phyloP scores from a whole-genome alignment of 2,113 vertebrate species.

The Hydrochoerus hydrochaeris region DNA sequence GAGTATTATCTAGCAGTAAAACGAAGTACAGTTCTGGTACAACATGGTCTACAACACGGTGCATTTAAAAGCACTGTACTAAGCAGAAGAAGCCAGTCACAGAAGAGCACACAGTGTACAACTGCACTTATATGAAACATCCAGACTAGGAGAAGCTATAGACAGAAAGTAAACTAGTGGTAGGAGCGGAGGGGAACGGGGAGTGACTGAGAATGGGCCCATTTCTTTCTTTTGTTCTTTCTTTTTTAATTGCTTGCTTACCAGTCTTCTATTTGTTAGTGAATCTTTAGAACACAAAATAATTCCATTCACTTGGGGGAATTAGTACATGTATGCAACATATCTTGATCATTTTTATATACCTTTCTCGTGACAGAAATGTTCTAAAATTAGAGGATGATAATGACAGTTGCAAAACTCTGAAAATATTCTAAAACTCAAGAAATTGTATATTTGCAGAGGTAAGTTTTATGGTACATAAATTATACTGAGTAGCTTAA shows the following conservation, averaged over 20 bases:
- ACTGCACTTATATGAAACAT: accelerated
- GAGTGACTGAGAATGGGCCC: background rate
- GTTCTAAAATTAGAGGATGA: background rate
- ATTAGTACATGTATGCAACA: background rate
- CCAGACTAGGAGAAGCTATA: background rate
- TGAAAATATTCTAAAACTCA: background rate
- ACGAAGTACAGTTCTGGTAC: background rate
- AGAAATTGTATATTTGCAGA: background rate
- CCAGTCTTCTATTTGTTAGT: background rate
- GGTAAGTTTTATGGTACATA: background rate
- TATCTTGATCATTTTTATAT: background rate
- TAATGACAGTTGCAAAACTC: background rate
- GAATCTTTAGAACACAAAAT: background rate
- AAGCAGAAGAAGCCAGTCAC: background rate
- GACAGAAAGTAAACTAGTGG: background rate
- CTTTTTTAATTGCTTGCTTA: background rate
- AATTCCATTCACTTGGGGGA: background rate
- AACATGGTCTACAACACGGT: background rate
- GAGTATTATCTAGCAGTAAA: background rate
- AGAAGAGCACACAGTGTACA: accelerated
- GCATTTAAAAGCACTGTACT: accelerated
- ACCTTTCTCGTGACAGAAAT: background rate
- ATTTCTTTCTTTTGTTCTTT: background rate
- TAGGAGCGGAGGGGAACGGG: background rate
- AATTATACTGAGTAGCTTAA: background rate